Evolutionary conservation across 2,113 vertebrate species (phyloP).

Genomic region (Mirza zaza): DNA sequence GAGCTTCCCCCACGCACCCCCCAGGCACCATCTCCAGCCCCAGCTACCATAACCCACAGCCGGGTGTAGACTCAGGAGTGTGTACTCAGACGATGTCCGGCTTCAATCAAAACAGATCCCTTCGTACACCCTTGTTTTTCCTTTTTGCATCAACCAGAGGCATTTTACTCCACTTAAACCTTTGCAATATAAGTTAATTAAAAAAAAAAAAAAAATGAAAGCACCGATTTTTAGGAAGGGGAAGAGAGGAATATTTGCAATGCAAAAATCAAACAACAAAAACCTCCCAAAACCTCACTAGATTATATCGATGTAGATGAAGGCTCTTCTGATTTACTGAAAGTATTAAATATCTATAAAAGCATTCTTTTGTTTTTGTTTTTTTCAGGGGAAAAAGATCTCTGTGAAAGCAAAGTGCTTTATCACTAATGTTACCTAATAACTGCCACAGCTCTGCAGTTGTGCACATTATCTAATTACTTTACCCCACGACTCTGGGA

Average conservation of each 20-base stretch:
- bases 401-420: neutral
- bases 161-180: neutral
- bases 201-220: neutral
- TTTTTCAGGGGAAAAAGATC: too few relatives aligned
- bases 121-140: neutral
- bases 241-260: constrained; percentile 42
- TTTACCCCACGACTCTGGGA: fast-evolving
- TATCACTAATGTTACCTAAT: fast-evolving
- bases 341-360: fast-evolving
- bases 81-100: neutral
- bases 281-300: neutral
- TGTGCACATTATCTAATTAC: fast-evolving
- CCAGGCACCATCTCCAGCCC: neutral
- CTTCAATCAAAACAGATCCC: neutral
- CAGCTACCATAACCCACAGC: neutral
- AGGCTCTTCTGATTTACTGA: neutral
- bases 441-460: fast-evolving
- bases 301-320: too few relatives aligned
- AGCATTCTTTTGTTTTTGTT: too few relatives aligned
- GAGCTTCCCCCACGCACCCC: neutral
- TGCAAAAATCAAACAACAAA: neutral
- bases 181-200: neutral
- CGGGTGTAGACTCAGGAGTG: too few relatives aligned
- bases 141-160: neutral
- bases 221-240: neutral